These are phyloP conservation scores for Dasypolia templi DNA, from an alignment of 2,888 invertebrate genomes.

Conservation along the genomic window DNA sequence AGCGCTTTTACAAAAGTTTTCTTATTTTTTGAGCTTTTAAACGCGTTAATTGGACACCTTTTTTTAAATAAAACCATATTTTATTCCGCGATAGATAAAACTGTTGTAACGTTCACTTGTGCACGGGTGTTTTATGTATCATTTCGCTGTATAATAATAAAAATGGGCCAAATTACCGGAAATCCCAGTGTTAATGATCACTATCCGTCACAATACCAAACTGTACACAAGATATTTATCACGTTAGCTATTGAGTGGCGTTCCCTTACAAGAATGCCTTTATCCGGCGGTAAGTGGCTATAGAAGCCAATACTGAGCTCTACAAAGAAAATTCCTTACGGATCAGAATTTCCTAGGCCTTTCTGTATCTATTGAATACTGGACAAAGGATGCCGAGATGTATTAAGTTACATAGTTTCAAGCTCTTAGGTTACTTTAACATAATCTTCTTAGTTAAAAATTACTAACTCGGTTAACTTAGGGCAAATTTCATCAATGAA, in stretches of 20 bases:
- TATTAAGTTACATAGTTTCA: constrained; percentile 26
- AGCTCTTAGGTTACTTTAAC: background rate
- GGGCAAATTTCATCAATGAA: no score
- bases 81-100: background rate
- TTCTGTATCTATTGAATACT: constrained; percentile 11
- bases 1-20: background rate
- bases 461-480: background rate
- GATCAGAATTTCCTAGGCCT: constrained; percentile 59
- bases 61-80: constrained; percentile 2
- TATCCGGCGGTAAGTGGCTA: constrained; percentile 38
- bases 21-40: background rate
- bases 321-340: constrained; percentile 54
- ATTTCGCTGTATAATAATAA: constrained; percentile 13
- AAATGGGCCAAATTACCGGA: background rate
- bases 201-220: constrained; percentile 27
- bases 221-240: constrained; percentile 28
- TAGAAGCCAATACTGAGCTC: constrained; percentile 31
- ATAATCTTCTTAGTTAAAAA: background rate
- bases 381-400: constrained; percentile 24
- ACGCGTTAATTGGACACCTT: background rate
- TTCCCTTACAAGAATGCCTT: constrained; percentile 51
- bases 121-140: background rate
- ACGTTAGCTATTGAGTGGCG: constrained; percentile 22
- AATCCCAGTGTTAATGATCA: constrained; percentile 17
- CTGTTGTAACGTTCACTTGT: background rate